Conservation (phyloP, 1,140 invertebrate genomes). For the Gryon sp. region DNA sequence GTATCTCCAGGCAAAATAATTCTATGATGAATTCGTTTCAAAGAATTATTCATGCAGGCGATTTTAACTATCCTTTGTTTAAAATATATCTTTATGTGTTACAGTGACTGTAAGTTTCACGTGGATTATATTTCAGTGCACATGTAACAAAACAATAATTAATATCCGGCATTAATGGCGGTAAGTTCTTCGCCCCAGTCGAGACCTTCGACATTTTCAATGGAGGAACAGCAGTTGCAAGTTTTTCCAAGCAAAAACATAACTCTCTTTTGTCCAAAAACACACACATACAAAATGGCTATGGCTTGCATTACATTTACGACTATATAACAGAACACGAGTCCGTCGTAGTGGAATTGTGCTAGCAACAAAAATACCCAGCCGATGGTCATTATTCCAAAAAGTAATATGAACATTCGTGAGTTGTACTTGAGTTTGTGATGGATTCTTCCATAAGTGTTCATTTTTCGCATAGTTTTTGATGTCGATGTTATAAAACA, state of each 20-base stretch:
- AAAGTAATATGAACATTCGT: constrained; percentile 87
- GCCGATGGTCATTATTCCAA: constrained; percentile 85
- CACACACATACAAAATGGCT: constrained; percentile 87
- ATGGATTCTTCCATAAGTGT: constrained; percentile 90
- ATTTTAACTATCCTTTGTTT: too few species aligned
- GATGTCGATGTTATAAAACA: constrained; percentile 89
- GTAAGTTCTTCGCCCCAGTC: constrained; percentile 94
- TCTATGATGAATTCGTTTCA: too few species aligned
- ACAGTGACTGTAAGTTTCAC: too few species aligned
- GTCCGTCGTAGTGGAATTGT: constrained; percentile 84
- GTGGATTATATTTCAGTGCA: too few species aligned
- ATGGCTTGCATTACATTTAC: constrained; percentile 86
- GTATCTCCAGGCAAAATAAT: too few species aligned
- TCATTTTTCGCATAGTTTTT: constrained; percentile 88
- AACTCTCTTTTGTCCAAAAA: constrained; percentile 87
- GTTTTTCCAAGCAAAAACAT: constrained; percentile 87
- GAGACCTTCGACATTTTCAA: constrained; percentile 81
- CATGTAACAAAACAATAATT: too few species aligned
- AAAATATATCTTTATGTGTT: too few species aligned
- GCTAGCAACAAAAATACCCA: constrained; percentile 88
- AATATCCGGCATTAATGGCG: constrained; percentile 87
- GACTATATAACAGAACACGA: constrained; percentile 86
- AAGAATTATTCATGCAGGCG: too few species aligned
- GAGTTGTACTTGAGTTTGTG: constrained; percentile 92
- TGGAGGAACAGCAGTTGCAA: constrained; percentile 82